These are phyloP conservation scores for Platorchestia sp. DNA, from an alignment of 1,140 invertebrate species.

Conservation along the genomic window DNA sequence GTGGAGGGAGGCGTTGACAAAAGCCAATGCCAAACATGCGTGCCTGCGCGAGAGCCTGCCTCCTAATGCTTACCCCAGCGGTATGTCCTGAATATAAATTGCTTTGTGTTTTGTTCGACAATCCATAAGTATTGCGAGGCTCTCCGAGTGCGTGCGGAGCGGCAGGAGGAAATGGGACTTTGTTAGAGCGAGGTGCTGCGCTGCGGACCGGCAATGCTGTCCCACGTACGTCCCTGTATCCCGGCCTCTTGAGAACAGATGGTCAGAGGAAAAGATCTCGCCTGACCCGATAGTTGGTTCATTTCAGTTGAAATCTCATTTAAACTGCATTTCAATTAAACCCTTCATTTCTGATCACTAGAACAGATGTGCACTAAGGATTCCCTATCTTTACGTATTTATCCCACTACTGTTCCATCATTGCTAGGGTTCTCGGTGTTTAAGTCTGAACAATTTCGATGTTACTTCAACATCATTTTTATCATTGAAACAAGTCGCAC, in stretches of 20 bases:
- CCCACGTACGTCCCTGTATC: not conserved
- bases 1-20: not conserved
- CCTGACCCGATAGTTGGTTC: not conserved
- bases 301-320: not conserved
- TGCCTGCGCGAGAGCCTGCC: not conserved
- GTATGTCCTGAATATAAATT: constrained; percentile 2
- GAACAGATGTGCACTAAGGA: not conserved
- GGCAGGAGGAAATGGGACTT: not conserved
- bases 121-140: constrained; percentile 6
- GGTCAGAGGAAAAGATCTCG: not conserved
- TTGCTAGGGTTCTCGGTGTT: not conserved
- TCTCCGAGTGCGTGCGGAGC: not conserved
- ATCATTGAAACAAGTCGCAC: no score
- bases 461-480: no score
- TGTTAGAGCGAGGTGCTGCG: not conserved
- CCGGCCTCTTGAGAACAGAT: not conserved
- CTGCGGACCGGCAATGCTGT: not conserved
- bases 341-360: not conserved
- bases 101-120: not conserved
- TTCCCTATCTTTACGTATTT: no score
- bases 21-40: not conserved
- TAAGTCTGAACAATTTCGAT: no score
- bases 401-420: not conserved
- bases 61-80: not conserved
- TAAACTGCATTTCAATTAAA: not conserved